phyloP scores from a whole-genome alignment of 2,888 invertebrate genomes.

The Abrostola triplasia region DNA sequence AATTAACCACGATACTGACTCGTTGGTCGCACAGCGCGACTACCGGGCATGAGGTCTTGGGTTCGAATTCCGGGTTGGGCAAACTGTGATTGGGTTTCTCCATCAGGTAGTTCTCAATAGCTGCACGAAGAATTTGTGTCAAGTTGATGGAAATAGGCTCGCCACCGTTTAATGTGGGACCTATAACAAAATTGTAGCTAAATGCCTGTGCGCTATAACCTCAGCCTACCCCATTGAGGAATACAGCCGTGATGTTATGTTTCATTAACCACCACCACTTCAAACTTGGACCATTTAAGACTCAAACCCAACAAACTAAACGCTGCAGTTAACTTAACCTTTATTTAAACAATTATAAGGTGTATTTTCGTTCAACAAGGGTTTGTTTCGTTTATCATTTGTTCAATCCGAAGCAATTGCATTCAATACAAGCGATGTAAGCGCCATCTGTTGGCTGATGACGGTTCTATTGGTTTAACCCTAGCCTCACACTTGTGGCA shows the following conservation, averaged over 20 bases:
- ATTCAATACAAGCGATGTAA: conserved; percentile 27
- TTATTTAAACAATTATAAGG: accelerated
- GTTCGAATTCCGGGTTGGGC: no score
- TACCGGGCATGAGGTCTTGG: no score
- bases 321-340: not conserved
- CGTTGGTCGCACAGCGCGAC: no score
- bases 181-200: no score
- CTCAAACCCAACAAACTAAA: conserved; percentile 13
- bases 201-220: no score
- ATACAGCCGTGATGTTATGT: conserved; percentile 3
- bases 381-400: conserved; percentile 15
- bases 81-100: no score
- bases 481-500: conserved; percentile 36
- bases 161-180: no score
- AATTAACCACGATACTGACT: not conserved
- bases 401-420: conserved; percentile 30
- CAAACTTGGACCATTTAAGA: conserved; percentile 41
- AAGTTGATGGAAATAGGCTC: no score
- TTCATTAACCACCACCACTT: conserved; percentile 31
- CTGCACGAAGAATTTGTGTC: no score
- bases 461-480: conserved; percentile 44
- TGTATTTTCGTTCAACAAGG: not conserved
- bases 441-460: conserved; percentile 42
- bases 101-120: no score
- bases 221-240: no score